phyloP scores from a whole-genome alignment of 2,888 invertebrate genomes.

The Epinotia ramella region DNA sequence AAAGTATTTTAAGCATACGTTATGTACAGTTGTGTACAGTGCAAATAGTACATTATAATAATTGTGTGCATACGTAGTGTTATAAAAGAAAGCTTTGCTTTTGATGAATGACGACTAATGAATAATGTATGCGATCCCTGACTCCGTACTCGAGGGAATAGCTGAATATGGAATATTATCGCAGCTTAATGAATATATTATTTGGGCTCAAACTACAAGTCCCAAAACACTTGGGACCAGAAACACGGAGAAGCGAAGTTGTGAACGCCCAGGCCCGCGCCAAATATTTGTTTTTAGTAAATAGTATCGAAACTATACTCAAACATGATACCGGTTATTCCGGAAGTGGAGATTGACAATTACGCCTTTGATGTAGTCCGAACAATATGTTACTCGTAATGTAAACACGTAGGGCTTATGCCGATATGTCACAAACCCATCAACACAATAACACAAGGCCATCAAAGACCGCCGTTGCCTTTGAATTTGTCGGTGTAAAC shows the following conservation, averaged over 20 bases:
- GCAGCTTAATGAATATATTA: conserved; percentile 17
- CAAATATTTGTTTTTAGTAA: conserved; percentile 44
- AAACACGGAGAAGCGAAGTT: conserved; percentile 26
- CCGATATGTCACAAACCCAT: conserved; percentile 27
- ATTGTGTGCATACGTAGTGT: neutral
- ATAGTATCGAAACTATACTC: conserved; percentile 43
- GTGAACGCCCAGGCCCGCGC: conserved; percentile 11
- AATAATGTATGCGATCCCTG: conserved; percentile 12
- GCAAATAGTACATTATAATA: neutral
- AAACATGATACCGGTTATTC: conserved; percentile 36
- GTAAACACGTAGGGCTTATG: conserved; percentile 29
- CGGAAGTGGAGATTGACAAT: conserved; percentile 33
- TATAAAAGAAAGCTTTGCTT: neutral
- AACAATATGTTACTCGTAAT: conserved; percentile 34
- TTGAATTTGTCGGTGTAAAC: conserved; percentile 19
- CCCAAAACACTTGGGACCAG: conserved; percentile 19
- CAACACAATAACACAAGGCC: neutral
- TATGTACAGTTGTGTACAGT: too few species aligned
- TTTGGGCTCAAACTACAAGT: conserved; percentile 29
- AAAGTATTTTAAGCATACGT: too few species aligned
- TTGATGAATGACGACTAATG: neutral
- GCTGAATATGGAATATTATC: conserved; percentile 23
- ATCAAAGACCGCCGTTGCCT: conserved; percentile 28
- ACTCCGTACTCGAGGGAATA: conserved; percentile 13
- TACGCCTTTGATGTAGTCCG: conserved; percentile 31